Base-by-base conservation (phyloP, 2,797 vertebrate species). In the Distichodus sexfasciatus region DNA sequence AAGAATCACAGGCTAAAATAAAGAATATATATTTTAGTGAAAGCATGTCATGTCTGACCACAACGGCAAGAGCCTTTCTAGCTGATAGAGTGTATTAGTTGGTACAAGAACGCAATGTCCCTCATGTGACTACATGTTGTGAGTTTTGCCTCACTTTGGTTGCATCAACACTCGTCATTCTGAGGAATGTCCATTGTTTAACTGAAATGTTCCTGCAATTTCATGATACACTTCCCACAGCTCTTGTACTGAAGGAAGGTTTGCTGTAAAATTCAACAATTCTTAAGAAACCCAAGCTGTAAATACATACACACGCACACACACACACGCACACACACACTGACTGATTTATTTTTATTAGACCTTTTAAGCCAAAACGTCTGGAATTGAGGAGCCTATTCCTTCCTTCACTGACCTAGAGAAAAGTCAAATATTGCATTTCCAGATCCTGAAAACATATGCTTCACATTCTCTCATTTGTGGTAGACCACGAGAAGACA, bases 261-360 rank as follows among this genome's bases (percentile, higher is more conserved):
- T 3, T 44, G 51, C 8, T 69, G 31, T 10, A 43, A 66, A 40
- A 24, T 67, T 55, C 14, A 46, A 47, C 33, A 41, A 76, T 61
- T 55, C 26, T 33, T 36, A 70, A 57, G 67, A 68, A 67, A 63
- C 60, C 21, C 11, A 44, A 54, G 51, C 51, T 59, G 57, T 76
- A 72, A 76, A 59, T 65, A 70, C 48, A 35, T 71, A 58, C 48
- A 21, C 6, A 53, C 38, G 14, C 47, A 46, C 12, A 29, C 47
- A 46, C 67, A 70, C 48, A 35, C 71, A 58, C 48, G 24, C 6
- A 53, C 38, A 19, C 47, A 46, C 12, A 29, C 47, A 46, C 36
- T 46, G 29, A 28, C n/a, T 14, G 19, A 73, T 61, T 71, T 78
- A 71, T 73, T 79, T 79, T 26, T 46, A 62, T 81, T 38, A 3